A percentile compares a stretch with the other conserved stretches of the same genome.
These are phyloP conservation scores for Nothocercus julius DNA, from an alignment of 2,113 vertebrate species.

Conservation along the genomic window DNA sequence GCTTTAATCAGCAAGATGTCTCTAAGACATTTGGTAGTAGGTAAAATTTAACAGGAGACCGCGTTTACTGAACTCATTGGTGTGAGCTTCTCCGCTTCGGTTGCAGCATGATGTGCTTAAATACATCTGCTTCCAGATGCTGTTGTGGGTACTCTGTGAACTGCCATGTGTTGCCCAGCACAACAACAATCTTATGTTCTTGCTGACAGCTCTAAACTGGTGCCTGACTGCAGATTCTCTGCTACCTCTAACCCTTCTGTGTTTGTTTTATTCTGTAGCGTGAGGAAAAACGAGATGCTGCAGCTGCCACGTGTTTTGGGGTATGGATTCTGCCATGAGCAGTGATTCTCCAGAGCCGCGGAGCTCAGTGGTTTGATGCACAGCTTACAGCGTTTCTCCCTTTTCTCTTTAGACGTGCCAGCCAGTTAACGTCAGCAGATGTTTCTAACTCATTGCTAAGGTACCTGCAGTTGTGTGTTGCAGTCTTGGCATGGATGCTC, in stretches of 20 bases:
- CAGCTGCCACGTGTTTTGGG: not conserved
- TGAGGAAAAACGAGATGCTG: not conserved
- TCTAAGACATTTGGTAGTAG: accelerated
- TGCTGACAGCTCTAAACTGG: accelerated
- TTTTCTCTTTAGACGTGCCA: not conserved
- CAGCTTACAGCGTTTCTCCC: not conserved
- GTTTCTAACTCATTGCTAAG: not conserved
- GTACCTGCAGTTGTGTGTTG: not conserved
- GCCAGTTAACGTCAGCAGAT: not conserved
- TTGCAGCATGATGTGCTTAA: accelerated
- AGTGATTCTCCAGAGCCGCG: not conserved
- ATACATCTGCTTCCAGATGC: accelerated
- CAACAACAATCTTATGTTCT: accelerated
- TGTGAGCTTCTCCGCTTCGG: accelerated
- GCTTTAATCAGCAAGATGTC: accelerated
- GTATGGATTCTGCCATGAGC: not conserved
- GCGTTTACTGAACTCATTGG: not conserved
- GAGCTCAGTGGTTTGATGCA: accelerated
- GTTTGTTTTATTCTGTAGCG: not conserved
- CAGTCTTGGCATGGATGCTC: not conserved
- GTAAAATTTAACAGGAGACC: accelerated
- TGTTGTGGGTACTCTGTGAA: not conserved
- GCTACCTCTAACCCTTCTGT: no score
- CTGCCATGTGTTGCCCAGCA: not conserved
- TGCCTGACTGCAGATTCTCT: not conserved